Conservation (phyloP, 2,113 vertebrate species). For the Mesitornis unicolor region DNA sequence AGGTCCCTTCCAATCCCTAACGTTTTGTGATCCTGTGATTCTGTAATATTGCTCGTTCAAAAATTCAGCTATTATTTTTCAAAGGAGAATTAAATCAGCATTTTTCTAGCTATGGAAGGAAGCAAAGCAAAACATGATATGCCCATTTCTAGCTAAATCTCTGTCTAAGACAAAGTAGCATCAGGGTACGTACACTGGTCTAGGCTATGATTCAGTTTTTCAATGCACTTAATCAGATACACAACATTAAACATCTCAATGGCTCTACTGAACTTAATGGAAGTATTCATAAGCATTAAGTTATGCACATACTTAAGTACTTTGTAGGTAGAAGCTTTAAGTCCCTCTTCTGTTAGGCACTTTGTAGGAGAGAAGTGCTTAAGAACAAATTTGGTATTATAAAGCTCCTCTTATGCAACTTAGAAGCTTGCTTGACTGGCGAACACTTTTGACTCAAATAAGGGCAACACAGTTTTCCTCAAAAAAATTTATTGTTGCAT, state of each 20-base stretch:
- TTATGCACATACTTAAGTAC: neutral
- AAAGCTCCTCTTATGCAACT: neutral
- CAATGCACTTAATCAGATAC: accelerated
- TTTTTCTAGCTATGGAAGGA: neutral
- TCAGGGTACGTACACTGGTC: neutral
- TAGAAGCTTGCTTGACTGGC: neutral
- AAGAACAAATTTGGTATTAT: neutral
- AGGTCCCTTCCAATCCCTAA: no score
- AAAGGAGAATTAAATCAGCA: neutral
- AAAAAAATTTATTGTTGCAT: accelerated
- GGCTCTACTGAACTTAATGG: neutral
- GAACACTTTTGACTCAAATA: neutral
- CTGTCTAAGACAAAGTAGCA: neutral
- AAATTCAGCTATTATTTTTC: neutral
- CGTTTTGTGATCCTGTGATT: no score
- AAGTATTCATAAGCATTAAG: neutral
- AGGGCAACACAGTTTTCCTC: accelerated
- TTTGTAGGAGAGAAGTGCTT: neutral
- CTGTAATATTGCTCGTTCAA: neutral
- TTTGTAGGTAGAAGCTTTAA: neutral
- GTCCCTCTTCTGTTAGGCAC: neutral
- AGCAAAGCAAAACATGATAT: neutral
- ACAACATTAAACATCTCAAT: neutral
- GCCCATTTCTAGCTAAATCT: neutral
- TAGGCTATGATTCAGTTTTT: neutral